Conservation (phyloP, 1,140 invertebrate genomes). For the Camponotus vicinus region DNA sequence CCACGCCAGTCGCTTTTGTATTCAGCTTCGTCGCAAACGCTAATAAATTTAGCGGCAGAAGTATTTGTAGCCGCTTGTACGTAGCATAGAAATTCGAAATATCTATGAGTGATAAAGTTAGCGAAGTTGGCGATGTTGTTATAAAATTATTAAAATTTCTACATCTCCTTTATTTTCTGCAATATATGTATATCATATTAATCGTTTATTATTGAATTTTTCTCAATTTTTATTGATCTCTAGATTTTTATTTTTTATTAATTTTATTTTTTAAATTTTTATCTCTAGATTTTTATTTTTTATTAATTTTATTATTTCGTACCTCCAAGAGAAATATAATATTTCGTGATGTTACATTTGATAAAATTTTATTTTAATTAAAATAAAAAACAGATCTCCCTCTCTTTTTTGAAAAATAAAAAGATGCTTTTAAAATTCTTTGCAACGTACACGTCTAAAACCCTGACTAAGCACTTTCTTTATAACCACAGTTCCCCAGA, state of each 20-base stretch:
- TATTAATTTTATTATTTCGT: background rate
- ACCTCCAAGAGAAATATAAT: background rate
- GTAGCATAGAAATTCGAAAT: constrained; percentile 27
- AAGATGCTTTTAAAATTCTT: background rate
- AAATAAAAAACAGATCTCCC: background rate
- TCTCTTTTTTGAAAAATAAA: background rate
- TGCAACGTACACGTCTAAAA: background rate
- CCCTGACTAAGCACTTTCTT: background rate
- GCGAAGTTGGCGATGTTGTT: background rate
- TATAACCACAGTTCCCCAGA: background rate
- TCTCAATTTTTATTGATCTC: no score
- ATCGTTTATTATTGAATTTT: background rate
- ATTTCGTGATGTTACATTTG: background rate
- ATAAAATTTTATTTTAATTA: background rate
- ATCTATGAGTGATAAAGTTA: constrained; percentile 18
- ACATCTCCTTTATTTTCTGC: background rate
- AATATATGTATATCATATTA: constrained; percentile 9
- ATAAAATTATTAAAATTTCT: background rate
- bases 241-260: background rate
- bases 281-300: no score
- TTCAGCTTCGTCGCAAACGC: constrained; percentile 17
- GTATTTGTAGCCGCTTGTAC: constrained; percentile 24
- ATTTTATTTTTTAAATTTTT: no score
- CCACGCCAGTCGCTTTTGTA: constrained; percentile 17
- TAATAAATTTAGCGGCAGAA: constrained; percentile 52